These are phyloP conservation scores for Ennomos quercinarius DNA, from an alignment of 2,888 invertebrate species.

Conservation along the genomic window DNA sequence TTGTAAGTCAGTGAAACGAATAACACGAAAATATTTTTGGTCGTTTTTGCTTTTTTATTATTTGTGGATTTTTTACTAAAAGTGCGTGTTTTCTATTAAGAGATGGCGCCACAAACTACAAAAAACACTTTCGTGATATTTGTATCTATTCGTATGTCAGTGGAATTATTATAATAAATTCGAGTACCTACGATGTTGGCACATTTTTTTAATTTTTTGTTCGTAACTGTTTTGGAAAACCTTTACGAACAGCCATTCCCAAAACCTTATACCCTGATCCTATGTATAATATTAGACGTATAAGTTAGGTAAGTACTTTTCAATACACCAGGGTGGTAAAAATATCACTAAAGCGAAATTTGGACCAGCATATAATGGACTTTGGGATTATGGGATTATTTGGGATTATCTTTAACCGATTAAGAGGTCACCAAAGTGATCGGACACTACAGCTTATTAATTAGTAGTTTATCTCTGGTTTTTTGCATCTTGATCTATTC, in stretches of 20 bases:
- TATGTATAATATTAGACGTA: conserved; percentile 15
- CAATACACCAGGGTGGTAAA: background rate
- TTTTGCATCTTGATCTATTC: no score
- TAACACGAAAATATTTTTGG: conserved; percentile 1
- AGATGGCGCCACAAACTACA: conserved; percentile 5
- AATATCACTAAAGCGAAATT: conserved; percentile 1
- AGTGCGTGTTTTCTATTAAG: background rate
- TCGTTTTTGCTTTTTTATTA: no score
- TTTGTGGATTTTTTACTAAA: no score
- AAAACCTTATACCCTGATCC: conserved; percentile 38
- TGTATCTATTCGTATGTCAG: background rate
- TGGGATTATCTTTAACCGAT: background rate
- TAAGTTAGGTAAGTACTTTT: conserved; percentile 7
- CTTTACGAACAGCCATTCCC: conserved; percentile 25
- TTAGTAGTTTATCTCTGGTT: no score
- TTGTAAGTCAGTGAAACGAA: background rate
- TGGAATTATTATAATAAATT: conserved; percentile 13
- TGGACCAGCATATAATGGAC: background rate
- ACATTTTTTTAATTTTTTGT: no score
- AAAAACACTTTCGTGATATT: conserved; percentile 4
- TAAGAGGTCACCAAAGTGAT: background rate
- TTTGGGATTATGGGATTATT: background rate
- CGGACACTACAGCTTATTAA: no score
- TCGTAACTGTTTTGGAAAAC: conserved; percentile 29
- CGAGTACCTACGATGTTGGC: conserved; percentile 33